Percentiles rank a stretch among this genome's conserved stretches.
These are phyloP conservation scores for Sciurus vulgaris DNA, from an alignment of 2,797 vertebrate species.

Conservation along the genomic window DNA sequence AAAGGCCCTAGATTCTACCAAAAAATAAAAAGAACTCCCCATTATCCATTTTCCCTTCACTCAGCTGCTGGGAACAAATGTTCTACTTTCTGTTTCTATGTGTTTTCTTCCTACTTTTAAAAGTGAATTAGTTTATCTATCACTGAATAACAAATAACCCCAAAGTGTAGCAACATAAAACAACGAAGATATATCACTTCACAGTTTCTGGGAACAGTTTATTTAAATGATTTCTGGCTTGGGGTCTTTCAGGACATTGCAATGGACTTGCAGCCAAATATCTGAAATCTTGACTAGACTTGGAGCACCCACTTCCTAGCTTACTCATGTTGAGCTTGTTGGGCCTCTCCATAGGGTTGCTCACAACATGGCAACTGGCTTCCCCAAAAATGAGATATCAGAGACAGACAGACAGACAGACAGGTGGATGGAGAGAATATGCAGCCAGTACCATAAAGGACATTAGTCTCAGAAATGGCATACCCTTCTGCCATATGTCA, in stretches of 20 bases:
- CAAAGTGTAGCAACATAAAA: slow-evolving; percentile 31
- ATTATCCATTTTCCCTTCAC: background rate
- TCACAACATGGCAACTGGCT: background rate
- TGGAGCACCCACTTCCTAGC: background rate
- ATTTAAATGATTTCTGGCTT: background rate
- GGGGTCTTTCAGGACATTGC: background rate
- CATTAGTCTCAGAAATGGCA: slow-evolving; percentile 3
- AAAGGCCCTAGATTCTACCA: no score
- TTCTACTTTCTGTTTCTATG: background rate
- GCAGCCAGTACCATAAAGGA: background rate
- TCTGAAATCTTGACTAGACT: background rate
- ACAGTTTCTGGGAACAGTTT: background rate
- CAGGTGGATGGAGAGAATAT: background rate
- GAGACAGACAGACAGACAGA: background rate
- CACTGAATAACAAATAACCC: background rate
- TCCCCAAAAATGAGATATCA: background rate
- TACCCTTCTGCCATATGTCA: background rate
- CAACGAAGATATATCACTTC: background rate
- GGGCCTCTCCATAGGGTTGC: background rate
- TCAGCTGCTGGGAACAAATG: background rate
- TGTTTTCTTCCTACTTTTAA: background rate
- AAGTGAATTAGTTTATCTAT: background rate
- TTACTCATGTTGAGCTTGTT: background rate
- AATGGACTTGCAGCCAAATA: background rate
- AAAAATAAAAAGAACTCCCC: background rate